These are phyloP conservation scores for Diceros bicornis DNA, from an alignment of 2,797 vertebrate genomes.

Conservation along the genomic window DNA sequence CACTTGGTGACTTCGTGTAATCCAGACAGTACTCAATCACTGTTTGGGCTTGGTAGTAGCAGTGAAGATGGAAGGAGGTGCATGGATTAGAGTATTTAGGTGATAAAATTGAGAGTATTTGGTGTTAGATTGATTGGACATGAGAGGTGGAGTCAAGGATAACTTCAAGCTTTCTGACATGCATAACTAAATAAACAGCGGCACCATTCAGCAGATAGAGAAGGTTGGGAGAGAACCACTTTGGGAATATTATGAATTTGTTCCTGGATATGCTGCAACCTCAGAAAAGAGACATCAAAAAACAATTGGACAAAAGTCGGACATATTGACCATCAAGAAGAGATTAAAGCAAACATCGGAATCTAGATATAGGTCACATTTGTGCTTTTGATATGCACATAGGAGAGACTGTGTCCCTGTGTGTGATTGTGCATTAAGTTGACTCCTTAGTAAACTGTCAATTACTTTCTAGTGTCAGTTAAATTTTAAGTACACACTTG, in stretches of 20 bases:
- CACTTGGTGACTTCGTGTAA: neutral
- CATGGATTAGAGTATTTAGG: neutral
- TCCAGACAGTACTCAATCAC: neutral
- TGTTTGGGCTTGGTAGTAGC: neutral
- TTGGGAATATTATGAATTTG: neutral
- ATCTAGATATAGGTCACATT: neutral
- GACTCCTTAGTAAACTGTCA: neutral
- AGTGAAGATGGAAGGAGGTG: neutral
- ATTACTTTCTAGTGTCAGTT: neutral
- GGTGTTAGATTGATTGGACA: neutral
- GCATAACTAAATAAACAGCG: neutral
- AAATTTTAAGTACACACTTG: neutral
- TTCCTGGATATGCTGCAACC: neutral
- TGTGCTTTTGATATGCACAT: neutral
- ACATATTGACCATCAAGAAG: neutral
- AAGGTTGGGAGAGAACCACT: neutral
- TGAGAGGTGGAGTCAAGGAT: neutral
- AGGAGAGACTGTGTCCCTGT: too few relatives aligned
- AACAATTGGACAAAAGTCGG: neutral
- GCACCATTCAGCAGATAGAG: neutral
- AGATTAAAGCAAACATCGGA: neutral
- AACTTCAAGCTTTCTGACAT: neutral
- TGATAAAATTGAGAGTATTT: neutral
- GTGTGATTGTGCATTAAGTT: neutral
- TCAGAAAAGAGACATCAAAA: neutral